Base-by-base conservation (phyloP, 2,113 vertebrate genomes). In the Talpa occidentalis region DNA sequence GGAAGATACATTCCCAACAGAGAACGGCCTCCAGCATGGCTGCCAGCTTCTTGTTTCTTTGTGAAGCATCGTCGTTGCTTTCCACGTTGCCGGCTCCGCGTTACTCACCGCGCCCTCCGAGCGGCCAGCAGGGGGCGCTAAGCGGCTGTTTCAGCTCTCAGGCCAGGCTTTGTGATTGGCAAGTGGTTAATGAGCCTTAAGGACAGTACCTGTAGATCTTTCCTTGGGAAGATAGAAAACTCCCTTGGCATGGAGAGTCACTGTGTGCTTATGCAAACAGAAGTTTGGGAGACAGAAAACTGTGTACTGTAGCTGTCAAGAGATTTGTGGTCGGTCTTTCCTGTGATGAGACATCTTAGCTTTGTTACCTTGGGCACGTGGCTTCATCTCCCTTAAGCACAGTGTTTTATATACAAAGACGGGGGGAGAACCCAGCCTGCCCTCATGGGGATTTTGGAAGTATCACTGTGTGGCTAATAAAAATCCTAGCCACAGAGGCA, bases 71-170 rank as follows among this genome's bases (percentile, higher is more conserved):
- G 10, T 21, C 1, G 15, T 8, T 6, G 21, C 0, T 1, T 1
- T 7, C 32, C 59, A 0, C 0, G 21, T 2, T 0, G 56, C 35
- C 30, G 0, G 28, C 11, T 62, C 4, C 0, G 15, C 0, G 12
- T 3, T 6, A 9, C 10, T 28, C 3, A 12, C 7, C 16, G 3
- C 1, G 32, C 16, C 62, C 54, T 35, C 0, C 2, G 6, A 35
- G 9, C 0, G 40, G 62, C 94, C 97, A 40, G 96, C 88, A 96
- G 96, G 80, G 92, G 96, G 91, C 32, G 90, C 40, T 1, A 1
- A 30, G 12, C 14, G 44, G 80, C 90, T 32, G 42, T 22, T 30
- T 4, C 10, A 47, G 49, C 24, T 22, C 21, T 12, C 26, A 6
- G 30, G 54, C 47, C 6, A 0, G 21, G 6, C 12, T 2, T 4